A percentile compares a stretch with the other conserved stretches of the same genome.
These are phyloP conservation scores for Heliocidaris tuberculata DNA, from an alignment of 35 echinoderm and acorn worm genomes.

Conservation along the genomic window DNA sequence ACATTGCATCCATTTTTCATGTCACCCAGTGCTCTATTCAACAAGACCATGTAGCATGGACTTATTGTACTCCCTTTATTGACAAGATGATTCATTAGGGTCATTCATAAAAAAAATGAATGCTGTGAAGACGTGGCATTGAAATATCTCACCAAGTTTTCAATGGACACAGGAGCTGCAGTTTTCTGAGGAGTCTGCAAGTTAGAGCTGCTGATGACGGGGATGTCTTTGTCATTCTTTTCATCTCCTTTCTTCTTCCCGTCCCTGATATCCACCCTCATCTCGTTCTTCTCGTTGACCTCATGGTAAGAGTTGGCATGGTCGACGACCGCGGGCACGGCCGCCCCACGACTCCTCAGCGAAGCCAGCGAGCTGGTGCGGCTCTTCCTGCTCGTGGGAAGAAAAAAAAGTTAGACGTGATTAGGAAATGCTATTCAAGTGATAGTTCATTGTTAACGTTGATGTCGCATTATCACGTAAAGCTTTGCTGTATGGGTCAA, in stretches of 20 bases:
- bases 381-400: slow-evolving; percentile 42
- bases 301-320: slow-evolving; percentile 47
- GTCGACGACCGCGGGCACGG: slow-evolving; percentile 22
- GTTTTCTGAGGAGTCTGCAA: slow-evolving; percentile 35
- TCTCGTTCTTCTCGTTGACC: slow-evolving; percentile 57
- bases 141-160: background rate
- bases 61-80: no score
- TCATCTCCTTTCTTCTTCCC: background rate
- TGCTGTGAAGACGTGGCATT: background rate
- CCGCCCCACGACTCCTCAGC: slow-evolving; percentile 50
- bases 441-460: background rate
- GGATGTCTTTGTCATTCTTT: background rate
- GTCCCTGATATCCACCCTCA: slow-evolving; percentile 16
- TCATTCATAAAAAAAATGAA: no score
- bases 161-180: slow-evolving; percentile 24
- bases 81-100: no score
- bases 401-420: no score
- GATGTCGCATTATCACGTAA: background rate
- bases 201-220: slow-evolving; percentile 9
- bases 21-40: no score
- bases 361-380: slow-evolving; percentile 57
- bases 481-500: background rate
- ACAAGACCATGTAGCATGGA: no score
- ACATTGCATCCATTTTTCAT: no score
- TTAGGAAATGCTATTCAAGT: background rate